Percentiles rank a stretch among this genome's conserved stretches.
Evolutionary conservation across 2,888 invertebrate species (phyloP).

Genomic region (Ypsolopha sequella): DNA sequence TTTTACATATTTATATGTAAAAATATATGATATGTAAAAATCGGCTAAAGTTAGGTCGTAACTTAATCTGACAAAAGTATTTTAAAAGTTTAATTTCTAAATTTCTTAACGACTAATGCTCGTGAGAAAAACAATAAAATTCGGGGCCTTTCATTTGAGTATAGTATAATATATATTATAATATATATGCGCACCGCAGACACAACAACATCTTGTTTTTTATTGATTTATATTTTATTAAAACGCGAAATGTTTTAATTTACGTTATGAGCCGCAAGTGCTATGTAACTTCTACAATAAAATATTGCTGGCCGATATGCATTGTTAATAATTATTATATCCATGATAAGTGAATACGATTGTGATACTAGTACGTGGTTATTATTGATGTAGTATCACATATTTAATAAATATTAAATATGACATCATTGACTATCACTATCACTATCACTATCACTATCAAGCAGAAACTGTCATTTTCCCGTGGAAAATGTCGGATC

Average conservation of each 20-base stretch:
- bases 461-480: too few species aligned
- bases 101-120: too few species aligned
- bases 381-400: slow-evolving; percentile 4
- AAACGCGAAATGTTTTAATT: not conserved
- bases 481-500: too few species aligned
- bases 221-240: slow-evolving; percentile 19
- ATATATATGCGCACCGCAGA: slow-evolving; percentile 38
- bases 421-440: too few species aligned
- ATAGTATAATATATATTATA: slow-evolving; percentile 62
- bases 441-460: too few species aligned
- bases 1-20: too few species aligned
- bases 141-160: too few species aligned
- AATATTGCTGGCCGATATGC: slow-evolving; percentile 43
- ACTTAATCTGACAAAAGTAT: too few species aligned
- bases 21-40: too few species aligned
- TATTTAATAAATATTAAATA: slow-evolving; percentile 1
- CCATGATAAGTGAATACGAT: slow-evolving; percentile 2
- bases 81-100: too few species aligned
- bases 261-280: slow-evolving; percentile 17
- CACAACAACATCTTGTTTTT: slow-evolving; percentile 21
- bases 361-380: slow-evolving; percentile 5
- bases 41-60: too few species aligned
- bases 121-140: too few species aligned
- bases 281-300: slow-evolving; percentile 15
- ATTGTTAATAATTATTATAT: slow-evolving; percentile 27